phyloP scores from a whole-genome alignment of 23 tunicate genomes.

The Ascidia mentula region DNA sequence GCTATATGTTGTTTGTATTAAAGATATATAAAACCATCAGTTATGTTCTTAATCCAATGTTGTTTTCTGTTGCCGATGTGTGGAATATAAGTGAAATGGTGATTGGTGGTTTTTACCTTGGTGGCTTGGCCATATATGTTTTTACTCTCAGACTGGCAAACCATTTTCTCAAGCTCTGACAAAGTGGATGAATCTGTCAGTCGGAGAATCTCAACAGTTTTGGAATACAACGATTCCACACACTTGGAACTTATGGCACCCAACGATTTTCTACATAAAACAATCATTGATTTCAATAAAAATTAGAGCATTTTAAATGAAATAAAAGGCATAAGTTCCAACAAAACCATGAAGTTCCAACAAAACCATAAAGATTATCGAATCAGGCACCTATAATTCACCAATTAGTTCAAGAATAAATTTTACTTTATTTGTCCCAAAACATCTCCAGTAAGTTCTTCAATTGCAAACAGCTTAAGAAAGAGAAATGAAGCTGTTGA shows the following conservation, averaged over 20 bases:
- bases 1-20: too few species aligned
- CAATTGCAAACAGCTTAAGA: conserved; percentile 22
- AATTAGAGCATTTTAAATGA: too few species aligned
- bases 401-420: too few species aligned
- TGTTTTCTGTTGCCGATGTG: too few species aligned
- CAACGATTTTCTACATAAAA: background rate
- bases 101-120: too few species aligned
- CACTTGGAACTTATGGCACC: background rate
- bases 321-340: too few species aligned
- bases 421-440: conserved; percentile 17
- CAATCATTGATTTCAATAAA: background rate
- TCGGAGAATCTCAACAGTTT: background rate
- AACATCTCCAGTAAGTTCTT: conserved; percentile 3
- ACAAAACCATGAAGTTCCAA: too few species aligned
- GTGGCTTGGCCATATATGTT: background rate
- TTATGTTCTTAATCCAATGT: too few species aligned
- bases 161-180: background rate
- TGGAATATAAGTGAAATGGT: too few species aligned
- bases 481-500: conserved; percentile 24
- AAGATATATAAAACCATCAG: too few species aligned
- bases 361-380: too few species aligned
- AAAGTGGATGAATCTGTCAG: conserved; percentile 1
- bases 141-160: background rate
- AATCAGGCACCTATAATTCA: too few species aligned
- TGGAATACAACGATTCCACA: background rate